Evolutionary conservation across 2,888 invertebrate species (phyloP), one percentile per base, ranked within the genome.

Genomic region (Bombyx huttoni): DNA sequence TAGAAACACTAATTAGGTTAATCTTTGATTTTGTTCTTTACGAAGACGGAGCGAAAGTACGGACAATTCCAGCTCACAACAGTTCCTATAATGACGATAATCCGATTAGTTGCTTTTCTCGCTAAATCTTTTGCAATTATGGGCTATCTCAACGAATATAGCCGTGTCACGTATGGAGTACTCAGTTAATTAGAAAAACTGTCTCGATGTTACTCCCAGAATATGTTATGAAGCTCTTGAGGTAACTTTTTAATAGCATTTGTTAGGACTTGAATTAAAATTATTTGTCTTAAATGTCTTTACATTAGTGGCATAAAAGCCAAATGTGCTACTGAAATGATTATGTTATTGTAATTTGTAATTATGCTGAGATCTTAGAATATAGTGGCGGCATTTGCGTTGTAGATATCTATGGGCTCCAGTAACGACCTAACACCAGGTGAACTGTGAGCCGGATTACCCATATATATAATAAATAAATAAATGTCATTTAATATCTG

Each of bases 11-110:
- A 40, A 40, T 12, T 40, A 40, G 40, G 40, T 12, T 40, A 40
- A 40, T 40, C 40, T 40, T 8, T 40, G 40, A 40, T 12, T 40
- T 40, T 24, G 5, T 10, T 40, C 40, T 8, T 8, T 12, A 12
- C 33, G 24, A 48, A 33, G 33, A 24, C 48, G 33, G 24, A 33
- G 48, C 33, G 7, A 34, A n/a, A 33, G 33, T 33, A 24, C 46
- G 46, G 24, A 10, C 47, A 51, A 46, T 51, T 51, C 50, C 47
- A 46, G 50, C 34, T 34, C 13, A 13, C 13, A 7, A 47, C 9
- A 40, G 49, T 46, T 40, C 45, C 48, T 48, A 46, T 47, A 51
- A 51, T 51, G 34, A 51, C 49, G 45, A 46, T 48, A 52, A 52
- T 52, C 52, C 49, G 52, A 52, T 52, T 52, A 49, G 52, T 12